phyloP scores from a whole-genome alignment of 2,888 invertebrate genomes.

The Periphyllus acericola region DNA sequence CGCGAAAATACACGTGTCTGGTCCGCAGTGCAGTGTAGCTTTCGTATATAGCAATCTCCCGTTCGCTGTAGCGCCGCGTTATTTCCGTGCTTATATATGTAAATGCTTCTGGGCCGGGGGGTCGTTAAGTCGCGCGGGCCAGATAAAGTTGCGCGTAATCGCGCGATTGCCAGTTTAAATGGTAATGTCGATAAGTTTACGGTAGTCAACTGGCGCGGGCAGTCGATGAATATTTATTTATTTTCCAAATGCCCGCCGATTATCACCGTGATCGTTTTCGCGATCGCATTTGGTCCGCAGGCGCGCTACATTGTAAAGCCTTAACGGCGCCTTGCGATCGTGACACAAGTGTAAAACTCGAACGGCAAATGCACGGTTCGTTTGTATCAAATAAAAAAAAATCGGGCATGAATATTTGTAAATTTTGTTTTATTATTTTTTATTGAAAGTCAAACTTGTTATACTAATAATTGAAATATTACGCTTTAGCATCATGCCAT shows the following conservation, averaged over 20 bases:
- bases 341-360: too few species aligned
- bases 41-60: not conserved
- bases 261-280: too few species aligned
- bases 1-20: not conserved
- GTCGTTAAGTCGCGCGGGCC: not conserved
- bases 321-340: too few species aligned
- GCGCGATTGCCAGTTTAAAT: not conserved
- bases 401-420: too few species aligned
- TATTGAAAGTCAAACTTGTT: too few species aligned
- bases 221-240: conserved; percentile 37
- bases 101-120: not conserved
- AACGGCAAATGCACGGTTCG: too few species aligned
- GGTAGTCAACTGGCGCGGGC: not conserved
- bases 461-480: too few species aligned
- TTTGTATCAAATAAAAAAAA: too few species aligned
- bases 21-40: not conserved
- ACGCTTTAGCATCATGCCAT: too few species aligned
- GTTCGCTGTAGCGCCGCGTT: not conserved
- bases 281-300: too few species aligned
- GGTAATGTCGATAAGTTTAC: conserved; percentile 6
- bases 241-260: not conserved
- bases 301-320: too few species aligned
- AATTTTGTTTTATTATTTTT: too few species aligned
- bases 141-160: not conserved
- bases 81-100: not conserved